Conservation (phyloP, 2,797 vertebrate genomes). For the Astyanax mexicanus region DNA sequence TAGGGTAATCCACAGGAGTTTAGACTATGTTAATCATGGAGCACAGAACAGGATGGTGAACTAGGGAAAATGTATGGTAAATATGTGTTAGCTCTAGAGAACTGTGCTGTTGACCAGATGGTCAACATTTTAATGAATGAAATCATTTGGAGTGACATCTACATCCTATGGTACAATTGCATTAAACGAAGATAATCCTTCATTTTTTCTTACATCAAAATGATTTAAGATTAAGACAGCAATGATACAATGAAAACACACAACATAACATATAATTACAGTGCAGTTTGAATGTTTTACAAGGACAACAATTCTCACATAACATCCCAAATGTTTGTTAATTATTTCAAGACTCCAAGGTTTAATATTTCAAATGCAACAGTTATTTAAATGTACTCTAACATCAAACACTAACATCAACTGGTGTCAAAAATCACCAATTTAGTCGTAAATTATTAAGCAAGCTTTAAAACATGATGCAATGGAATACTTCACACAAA, state of each 20-base stretch:
- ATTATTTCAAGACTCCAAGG: too few species aligned
- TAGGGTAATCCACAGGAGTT: background rate
- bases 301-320: too few species aligned
- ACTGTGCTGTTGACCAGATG: background rate
- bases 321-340: too few species aligned
- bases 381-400: too few species aligned
- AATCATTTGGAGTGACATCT: background rate
- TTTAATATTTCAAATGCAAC: too few species aligned
- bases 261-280: too few species aligned
- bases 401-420: too few species aligned
- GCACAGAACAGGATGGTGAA: background rate
- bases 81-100: background rate
- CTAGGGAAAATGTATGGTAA: background rate
- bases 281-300: too few species aligned
- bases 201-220: background rate
- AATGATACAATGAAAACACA: slow-evolving; percentile 1
- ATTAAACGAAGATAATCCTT: background rate
- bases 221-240: slow-evolving; percentile 1
- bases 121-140: background rate
- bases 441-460: too few species aligned
- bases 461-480: background rate
- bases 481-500: background rate
- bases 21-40: background rate
- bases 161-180: background rate
- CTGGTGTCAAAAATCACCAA: background rate